Evolutionary conservation across 64 coral and sea anemone genomes (phyloP).

Genomic region (Stichodactyla mertensii): DNA sequence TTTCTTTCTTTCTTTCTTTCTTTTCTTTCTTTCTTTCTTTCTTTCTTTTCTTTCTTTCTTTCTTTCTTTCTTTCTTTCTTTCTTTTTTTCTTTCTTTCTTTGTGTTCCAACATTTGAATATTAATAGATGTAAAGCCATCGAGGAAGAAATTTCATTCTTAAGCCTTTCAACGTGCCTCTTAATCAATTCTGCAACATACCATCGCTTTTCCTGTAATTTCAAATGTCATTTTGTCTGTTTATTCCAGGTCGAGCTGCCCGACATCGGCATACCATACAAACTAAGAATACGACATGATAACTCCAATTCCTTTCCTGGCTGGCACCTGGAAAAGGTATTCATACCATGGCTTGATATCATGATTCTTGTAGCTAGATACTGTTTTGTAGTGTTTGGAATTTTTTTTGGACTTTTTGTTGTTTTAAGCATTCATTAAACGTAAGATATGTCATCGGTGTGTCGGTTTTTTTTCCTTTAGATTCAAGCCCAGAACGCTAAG

Average conservation of each 20-base stretch:
- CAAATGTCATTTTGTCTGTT: slow-evolving; percentile 8
- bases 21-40: too few species aligned
- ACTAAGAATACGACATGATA: slow-evolving; percentile 80
- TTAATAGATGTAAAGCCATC: too few species aligned
- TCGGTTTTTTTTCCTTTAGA: slow-evolving; percentile 20
- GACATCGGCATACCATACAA: slow-evolving; percentile 84
- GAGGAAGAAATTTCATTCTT: too few species aligned
- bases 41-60: too few species aligned
- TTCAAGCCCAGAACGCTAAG: slow-evolving; percentile 69
- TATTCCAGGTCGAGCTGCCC: slow-evolving; percentile 69
- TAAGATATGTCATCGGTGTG: too few species aligned
- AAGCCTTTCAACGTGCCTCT: background rate
- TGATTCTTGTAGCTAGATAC: background rate
- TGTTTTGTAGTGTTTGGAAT: too few species aligned
- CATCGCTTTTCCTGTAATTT: background rate
- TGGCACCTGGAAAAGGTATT: slow-evolving; percentile 97
- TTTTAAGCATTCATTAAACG: too few species aligned
- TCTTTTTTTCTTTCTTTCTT: too few species aligned
- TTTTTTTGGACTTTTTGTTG: too few species aligned
- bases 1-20: too few species aligned
- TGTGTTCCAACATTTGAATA: too few species aligned
- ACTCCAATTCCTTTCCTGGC: slow-evolving; percentile 90
- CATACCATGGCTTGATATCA: background rate
- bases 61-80: too few species aligned
- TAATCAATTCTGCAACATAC: background rate